A percentile compares a stretch with the other conserved stretches of the same genome.
phyloP scores from a whole-genome alignment of 2,888 invertebrate species.

The Agonopterix heracliana region DNA sequence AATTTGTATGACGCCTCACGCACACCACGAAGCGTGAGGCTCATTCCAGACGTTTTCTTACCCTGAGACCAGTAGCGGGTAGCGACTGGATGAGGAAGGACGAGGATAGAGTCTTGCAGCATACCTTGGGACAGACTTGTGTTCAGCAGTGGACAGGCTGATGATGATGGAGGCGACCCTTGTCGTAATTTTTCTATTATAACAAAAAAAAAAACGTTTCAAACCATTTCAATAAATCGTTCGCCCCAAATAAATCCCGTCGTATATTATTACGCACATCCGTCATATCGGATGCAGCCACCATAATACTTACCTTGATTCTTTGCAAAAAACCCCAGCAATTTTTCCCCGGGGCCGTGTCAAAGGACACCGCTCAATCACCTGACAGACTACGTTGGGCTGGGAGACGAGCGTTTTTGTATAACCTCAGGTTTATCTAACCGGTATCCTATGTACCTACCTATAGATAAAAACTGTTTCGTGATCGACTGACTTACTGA shows the following conservation, averaged over 20 bases:
- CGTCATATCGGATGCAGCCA: constrained; percentile 5
- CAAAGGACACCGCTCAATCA: constrained; percentile 69
- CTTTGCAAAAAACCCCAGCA: constrained; percentile 55
- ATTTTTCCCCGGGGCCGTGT: constrained; percentile 59
- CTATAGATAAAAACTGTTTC: background rate
- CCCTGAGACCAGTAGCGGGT: too few relatives aligned
- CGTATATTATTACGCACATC: background rate
- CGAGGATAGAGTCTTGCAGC: too few relatives aligned
- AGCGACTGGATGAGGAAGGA: too few relatives aligned
- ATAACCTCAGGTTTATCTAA: background rate
- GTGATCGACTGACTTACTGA: background rate
- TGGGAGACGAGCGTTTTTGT: constrained; percentile 3
- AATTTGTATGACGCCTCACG: too few relatives aligned
- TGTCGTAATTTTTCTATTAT: too few relatives aligned
- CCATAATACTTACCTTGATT: constrained; percentile 50
- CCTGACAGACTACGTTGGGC: constrained; percentile 45
- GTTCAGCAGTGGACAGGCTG: too few relatives aligned
- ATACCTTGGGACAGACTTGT: too few relatives aligned
- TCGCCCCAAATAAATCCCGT: background rate
- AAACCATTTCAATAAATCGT: too few relatives aligned
- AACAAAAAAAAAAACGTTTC: too few relatives aligned
- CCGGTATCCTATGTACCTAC: background rate
- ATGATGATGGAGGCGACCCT: too few relatives aligned
- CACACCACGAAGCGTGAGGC: too few relatives aligned
- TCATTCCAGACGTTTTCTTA: too few relatives aligned